Conservation (phyloP, 2,888 invertebrate genomes). For the Aphidoletes aphidimyza region DNA sequence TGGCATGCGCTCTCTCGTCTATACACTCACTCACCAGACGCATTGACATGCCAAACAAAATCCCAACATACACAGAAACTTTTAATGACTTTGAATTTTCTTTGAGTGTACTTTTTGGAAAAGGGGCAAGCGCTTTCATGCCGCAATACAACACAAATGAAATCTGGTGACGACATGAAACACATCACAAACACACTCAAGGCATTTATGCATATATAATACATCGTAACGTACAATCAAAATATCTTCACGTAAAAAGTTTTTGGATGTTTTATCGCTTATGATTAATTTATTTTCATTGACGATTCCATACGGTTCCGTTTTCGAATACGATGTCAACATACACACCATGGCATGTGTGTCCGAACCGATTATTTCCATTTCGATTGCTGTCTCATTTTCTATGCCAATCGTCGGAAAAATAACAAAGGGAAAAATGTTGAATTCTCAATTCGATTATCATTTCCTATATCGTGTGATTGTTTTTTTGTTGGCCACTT, state of each 20-base stretch:
- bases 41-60: not conserved
- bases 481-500: not conserved
- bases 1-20: not conserved
- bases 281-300: slow-evolving; percentile 44
- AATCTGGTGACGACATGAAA: not conserved
- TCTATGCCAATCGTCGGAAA: not conserved
- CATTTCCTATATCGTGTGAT: not conserved
- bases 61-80: slow-evolving; percentile 32
- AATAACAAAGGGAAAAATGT: not conserved
- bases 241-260: not conserved
- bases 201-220: not conserved
- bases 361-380: no score
- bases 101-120: not conserved
- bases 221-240: no score
- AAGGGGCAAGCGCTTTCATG: not conserved
- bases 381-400: not conserved
- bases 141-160: not conserved
- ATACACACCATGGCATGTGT: no score
- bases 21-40: no score
- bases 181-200: not conserved
- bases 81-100: slow-evolving; percentile 37
- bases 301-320: no score
- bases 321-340: no score
- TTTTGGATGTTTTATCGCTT: slow-evolving; percentile 13
- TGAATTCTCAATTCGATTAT: slow-evolving; percentile 15